Conservation (phyloP, 2,797 vertebrate species). For the Sebastiscus tertius region DNA sequence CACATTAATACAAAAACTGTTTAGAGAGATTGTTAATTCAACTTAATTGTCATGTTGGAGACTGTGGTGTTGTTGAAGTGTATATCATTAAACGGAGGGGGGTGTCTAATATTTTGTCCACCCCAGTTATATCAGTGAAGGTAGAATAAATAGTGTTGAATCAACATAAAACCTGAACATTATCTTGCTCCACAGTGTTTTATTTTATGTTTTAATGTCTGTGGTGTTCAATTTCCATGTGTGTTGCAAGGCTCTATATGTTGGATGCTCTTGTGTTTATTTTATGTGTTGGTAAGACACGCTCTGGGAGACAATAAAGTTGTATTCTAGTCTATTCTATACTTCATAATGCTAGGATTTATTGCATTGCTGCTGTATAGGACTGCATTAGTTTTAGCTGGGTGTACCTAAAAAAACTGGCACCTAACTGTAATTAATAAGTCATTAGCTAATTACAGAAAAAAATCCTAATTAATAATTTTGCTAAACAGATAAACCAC, state of each 20-base stretch:
- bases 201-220: neutral
- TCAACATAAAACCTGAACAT: neutral
- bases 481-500: neutral
- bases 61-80: neutral
- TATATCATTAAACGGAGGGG: neutral
- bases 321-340: neutral
- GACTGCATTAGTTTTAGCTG: neutral
- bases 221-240: neutral
- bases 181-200: neutral
- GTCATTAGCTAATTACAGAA: neutral
- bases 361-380: rapidly evolving
- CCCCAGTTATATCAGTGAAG: neutral
- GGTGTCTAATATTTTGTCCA: neutral
- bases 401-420: neutral
- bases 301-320: neutral
- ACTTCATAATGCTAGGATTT: neutral
- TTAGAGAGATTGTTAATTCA: neutral
- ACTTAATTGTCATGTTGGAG: neutral
- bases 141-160: neutral
- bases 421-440: neutral
- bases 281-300: neutral
- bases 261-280: neutral
- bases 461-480: neutral
- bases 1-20: neutral
- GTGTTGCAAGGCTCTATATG: neutral